These are phyloP conservation scores for Eunapius fragilis DNA, from an alignment of 37 sponge, comb jelly and placozoan species.

Conservation along the genomic window DNA sequence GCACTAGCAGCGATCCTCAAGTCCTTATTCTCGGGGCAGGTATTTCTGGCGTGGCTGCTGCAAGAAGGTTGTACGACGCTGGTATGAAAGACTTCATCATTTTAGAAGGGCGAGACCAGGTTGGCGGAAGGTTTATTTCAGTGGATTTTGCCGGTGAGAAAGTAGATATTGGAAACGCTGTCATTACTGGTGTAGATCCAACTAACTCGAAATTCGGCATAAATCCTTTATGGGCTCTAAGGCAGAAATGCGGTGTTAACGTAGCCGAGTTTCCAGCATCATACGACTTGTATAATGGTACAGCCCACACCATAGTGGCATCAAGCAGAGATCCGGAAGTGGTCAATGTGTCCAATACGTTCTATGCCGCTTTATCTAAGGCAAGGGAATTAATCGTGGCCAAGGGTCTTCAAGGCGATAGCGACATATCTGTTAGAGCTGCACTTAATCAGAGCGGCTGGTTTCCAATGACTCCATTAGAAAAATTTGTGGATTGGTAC, in stretches of 20 bases:
- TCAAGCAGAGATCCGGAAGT: background rate
- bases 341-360: background rate
- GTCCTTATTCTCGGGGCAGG: conserved; percentile 42
- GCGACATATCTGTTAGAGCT: background rate
- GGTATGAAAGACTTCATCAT: conserved; percentile 21
- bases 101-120: conserved; percentile 17
- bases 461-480: background rate
- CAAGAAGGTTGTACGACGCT: conserved; percentile 1
- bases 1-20: background rate
- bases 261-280: background rate
- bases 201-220: background rate
- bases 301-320: background rate
- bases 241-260: background rate
- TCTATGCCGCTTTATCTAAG: background rate
- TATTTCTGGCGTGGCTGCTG: conserved; percentile 27
- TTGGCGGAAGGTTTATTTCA: conserved; percentile 21
- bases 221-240: background rate
- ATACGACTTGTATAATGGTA: background rate
- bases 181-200: conserved; percentile 14
- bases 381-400: background rate
- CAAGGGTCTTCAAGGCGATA: background rate
- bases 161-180: conserved; percentile 26
- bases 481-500: background rate
- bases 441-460: background rate
- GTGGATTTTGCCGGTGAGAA: conserved; percentile 9